Evolutionary conservation across 2,888 invertebrate species (phyloP), one percentile per base, ranked within the genome.

Genomic region (Cephus runcator): DNA sequence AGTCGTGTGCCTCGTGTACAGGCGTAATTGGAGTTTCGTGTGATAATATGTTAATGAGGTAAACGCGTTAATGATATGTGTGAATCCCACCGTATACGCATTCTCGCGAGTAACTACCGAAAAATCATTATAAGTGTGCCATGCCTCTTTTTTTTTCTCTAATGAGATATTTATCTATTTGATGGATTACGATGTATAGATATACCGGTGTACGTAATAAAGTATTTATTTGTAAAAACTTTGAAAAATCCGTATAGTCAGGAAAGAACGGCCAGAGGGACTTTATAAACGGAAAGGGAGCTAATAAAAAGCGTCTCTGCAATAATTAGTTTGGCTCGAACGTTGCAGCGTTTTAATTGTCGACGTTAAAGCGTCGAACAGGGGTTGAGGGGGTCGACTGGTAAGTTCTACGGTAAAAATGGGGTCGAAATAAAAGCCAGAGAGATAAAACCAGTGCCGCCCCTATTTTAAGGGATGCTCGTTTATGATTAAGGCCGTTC

Each of bases 31-130:
- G 84, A 78, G 79, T 83, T 80, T 76, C 69, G 40, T 75, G 81
- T 87, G 89, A 89, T 89, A 89, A 89, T 89, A 90, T 90, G 89
- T 87, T 89, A 89, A 90, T 86, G 84, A 85, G 83, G 73, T 80
- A 76, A 77, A 78, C 83, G 82, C 81, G 78, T 87, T 88, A 87
- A 88, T 85, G 85, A 83, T 87, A 87, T 83, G 87, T 87, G 88
- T 87, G 88, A 89, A 88, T 87, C 85, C 81, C 73, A 75, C 82
- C 78, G 77, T 76, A 83, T 83, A 83, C 80, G 83, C 83, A 85
- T 88, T 88, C 88, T 87, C 87, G 85, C 84, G 81, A 77, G 77
- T 81, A 81, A 84, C 82, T 83, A 40, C 56, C 56, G 56, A 56
- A 56, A 56, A 56, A 56, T 56, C 23, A 56, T 56, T 56, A 56